Evolutionary conservation across 2,113 vertebrate genomes (phyloP), one percentile per base, ranked within the genome.

Genomic region (Ursus arctos): DNA sequence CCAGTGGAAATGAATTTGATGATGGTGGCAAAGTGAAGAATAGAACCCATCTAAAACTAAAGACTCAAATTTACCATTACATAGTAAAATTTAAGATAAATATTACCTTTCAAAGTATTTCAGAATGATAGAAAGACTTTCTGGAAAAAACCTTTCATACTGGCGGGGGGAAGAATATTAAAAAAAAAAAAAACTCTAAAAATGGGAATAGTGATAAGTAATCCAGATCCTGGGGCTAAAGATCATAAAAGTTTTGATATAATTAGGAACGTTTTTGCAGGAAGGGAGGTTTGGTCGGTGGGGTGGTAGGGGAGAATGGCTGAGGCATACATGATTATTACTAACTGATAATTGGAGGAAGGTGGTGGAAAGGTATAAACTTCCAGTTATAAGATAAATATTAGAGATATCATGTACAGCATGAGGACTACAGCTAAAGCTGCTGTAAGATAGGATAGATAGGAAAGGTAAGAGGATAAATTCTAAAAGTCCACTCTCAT

Each of bases 31-130:
- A 83, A 53, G 12, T 77, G 22, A 95, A 80, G 33, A 71, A 59
- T 59, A 5, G 24, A 0, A 72, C 14, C 13, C 2, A 28, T 47
- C 11, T 47, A 67, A 94, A 80, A 59, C 21, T 31, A 90, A 87
- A 72, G 55, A 80, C 13, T 67, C 11, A 33, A 43, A 81, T 51
- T 79, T 43, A 83, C 72, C 31, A 82, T 57, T 59, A 26, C 0
- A 16, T 40, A 59, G 76, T 22, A 71, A 95, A 97, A 72, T 83
- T 63, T n/a, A 65, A 90, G 85, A 84, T 65, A 24, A 74, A 10
- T 49, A 47, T 49, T 76, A 21, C 9, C 31, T 82, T 67, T 77
- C 1, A 91, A 80, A 72, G 13, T 47, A 94, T 7, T 57, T 83
- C 6, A 11, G 69, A 69, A 81, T 47, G 4, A 49, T 0, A 91